Evolutionary conservation across 2,797 vertebrate genomes (phyloP).

Genomic region (Brotula barbata): DNA sequence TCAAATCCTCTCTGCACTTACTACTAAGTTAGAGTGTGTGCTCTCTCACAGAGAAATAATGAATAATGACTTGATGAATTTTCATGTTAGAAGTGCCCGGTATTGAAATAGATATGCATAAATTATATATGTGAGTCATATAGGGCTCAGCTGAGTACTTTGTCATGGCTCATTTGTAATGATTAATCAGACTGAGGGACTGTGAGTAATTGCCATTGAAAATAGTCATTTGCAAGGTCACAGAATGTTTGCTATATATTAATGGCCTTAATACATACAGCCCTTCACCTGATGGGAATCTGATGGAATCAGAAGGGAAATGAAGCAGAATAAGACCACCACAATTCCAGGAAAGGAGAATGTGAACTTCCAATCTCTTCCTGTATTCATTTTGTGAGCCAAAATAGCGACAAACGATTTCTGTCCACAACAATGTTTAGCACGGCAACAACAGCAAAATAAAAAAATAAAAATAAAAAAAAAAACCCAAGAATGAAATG

Average conservation of each 20-base stretch:
- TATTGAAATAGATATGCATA: slow-evolving; percentile 39
- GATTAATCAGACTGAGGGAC: slow-evolving; percentile 54
- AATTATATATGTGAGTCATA: slow-evolving; percentile 46
- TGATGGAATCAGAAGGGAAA: slow-evolving; percentile 6
- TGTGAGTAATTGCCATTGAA: slow-evolving; percentile 62
- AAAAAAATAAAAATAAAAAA: no score
- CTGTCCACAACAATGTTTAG: no score
- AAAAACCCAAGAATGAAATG: no score
- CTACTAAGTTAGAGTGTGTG: slow-evolving; percentile 29
- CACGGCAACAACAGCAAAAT: no score
- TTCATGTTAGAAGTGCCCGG: slow-evolving; percentile 11
- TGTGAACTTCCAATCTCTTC: no score
- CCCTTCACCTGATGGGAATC: slow-evolving; percentile 2
- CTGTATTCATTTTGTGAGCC: no score
- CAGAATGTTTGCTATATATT: slow-evolving; percentile 25
- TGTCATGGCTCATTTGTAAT: slow-evolving; percentile 43
- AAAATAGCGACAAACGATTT: no score
- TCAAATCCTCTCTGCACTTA: slow-evolving; percentile 12
- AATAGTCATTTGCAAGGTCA: slow-evolving; percentile 64
- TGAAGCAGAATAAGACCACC: neutral
- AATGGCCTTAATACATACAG: slow-evolving; percentile 31
- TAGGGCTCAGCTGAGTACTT: slow-evolving; percentile 25
- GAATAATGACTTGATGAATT: slow-evolving; percentile 53
- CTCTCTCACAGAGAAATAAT: slow-evolving; percentile 37
- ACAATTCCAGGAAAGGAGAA: no score